phyloP scores from a whole-genome alignment of 2,797 vertebrate species.

The Parambassis ranga region DNA sequence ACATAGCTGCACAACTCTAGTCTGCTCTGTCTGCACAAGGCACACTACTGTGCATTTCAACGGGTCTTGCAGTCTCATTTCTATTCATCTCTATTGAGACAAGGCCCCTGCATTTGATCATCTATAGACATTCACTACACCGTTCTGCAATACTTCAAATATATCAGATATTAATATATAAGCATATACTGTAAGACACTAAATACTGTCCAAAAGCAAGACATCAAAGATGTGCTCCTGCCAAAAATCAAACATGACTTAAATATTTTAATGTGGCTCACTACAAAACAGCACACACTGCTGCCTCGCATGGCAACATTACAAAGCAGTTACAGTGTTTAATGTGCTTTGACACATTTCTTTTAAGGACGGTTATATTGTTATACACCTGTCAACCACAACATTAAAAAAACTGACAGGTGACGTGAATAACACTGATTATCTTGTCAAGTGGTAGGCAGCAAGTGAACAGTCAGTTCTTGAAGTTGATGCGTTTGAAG shows the following conservation, averaged over 20 bases:
- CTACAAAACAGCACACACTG: neutral
- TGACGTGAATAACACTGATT: too few relatives aligned
- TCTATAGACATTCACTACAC: conserved; percentile 35
- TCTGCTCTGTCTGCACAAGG: conserved; percentile 45
- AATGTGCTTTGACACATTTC: conserved; percentile 9
- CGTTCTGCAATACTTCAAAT: conserved; percentile 39
- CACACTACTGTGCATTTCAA: conserved; percentile 58
- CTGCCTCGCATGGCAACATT: neutral
- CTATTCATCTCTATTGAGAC: conserved; percentile 47
- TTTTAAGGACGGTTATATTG: neutral
- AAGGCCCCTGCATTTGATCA: conserved; percentile 41
- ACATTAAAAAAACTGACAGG: too few relatives aligned
- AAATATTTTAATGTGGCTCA: conserved; percentile 17
- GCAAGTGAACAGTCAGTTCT: too few relatives aligned
- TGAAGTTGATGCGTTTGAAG: too few relatives aligned
- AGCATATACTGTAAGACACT: neutral
- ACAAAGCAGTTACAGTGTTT: conserved; percentile 6
- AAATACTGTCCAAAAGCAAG: conserved; percentile 1
- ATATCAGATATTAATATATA: conserved; percentile 16
- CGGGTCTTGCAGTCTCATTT: conserved; percentile 46
- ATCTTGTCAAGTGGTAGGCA: too few relatives aligned
- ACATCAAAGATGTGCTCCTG: conserved; percentile 22
- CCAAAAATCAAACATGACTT: conserved; percentile 12
- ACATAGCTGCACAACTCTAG: conserved; percentile 48
- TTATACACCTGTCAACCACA: too few relatives aligned